These are phyloP conservation scores for Acanthaster planci DNA, from an alignment of 35 echinoderm and acorn worm species.

Conservation along the genomic window DNA sequence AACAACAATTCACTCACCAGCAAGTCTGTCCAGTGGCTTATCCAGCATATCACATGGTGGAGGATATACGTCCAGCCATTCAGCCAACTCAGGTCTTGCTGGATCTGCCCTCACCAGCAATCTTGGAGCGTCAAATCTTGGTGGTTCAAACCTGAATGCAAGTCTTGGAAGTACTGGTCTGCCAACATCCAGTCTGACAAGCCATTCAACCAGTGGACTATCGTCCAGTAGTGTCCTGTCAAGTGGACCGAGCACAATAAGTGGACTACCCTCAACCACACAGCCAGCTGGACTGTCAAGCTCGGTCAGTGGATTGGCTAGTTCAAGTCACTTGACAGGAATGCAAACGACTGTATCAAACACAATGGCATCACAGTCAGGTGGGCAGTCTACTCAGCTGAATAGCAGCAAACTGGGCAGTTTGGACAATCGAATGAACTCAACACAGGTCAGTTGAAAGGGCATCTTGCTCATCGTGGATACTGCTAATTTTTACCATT, in stretches of 20 bases:
- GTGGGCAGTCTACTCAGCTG: slow-evolving; percentile 69
- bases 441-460: slow-evolving; percentile 3
- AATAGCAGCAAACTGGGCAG: slow-evolving; percentile 61
- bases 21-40: slow-evolving; percentile 44
- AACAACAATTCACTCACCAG: slow-evolving; percentile 33
- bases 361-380: slow-evolving; percentile 65
- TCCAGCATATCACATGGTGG: slow-evolving; percentile 27
- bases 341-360: slow-evolving; percentile 59
- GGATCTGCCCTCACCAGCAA: background rate
- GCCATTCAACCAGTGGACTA: slow-evolving; percentile 34
- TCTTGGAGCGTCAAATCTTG: background rate
- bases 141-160: background rate
- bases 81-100: background rate
- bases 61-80: slow-evolving; percentile 43
- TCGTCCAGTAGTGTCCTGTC: slow-evolving; percentile 38
- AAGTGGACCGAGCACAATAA: slow-evolving; percentile 20
- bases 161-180: slow-evolving; percentile 41
- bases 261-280: background rate
- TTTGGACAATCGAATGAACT: slow-evolving; percentile 56
- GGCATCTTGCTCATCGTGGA: too few species aligned
- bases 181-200: background rate
- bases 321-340: slow-evolving; percentile 61
- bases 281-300: slow-evolving; percentile 9
- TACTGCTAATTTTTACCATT: too few species aligned
- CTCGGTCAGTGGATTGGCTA: slow-evolving; percentile 46